A percentile compares a stretch with the other conserved stretches of the same genome.
Conservation (phyloP, 2,113 vertebrate species). For the Malurus cyaneus region DNA sequence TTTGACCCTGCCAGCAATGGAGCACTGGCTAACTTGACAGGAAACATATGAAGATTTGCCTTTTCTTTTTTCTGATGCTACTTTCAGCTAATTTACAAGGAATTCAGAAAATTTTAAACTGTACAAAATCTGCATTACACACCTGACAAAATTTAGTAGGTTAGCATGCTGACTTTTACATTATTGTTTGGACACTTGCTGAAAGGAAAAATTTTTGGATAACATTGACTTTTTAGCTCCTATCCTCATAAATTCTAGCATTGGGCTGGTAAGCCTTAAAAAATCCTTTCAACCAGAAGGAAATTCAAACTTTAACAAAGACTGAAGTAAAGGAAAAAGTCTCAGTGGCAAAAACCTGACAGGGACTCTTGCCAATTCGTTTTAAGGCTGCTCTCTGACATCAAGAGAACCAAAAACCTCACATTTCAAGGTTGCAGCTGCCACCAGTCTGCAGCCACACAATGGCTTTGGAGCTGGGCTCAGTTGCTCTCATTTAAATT, state of each 20-base stretch:
- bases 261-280: not conserved
- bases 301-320: not conserved
- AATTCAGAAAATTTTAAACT: not conserved
- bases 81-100: not conserved
- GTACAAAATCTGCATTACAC: not conserved
- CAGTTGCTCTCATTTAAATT: not conserved
- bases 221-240: not conserved
- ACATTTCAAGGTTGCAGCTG: not conserved
- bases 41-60: not conserved
- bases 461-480: not conserved
- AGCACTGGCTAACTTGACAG: not conserved
- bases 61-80: not conserved
- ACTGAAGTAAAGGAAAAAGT: not conserved
- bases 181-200: not conserved
- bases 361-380: not conserved
- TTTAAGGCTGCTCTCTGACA: not conserved
- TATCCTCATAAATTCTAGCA: not conserved
- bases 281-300: not conserved
- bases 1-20: not conserved
- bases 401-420: not conserved
- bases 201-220: not conserved
- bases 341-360: not conserved
- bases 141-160: not conserved
- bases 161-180: not conserved
- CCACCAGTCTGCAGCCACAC: not conserved